phyloP scores from a whole-genome alignment of 2,797 vertebrate genomes.

The Hydrophis major region DNA sequence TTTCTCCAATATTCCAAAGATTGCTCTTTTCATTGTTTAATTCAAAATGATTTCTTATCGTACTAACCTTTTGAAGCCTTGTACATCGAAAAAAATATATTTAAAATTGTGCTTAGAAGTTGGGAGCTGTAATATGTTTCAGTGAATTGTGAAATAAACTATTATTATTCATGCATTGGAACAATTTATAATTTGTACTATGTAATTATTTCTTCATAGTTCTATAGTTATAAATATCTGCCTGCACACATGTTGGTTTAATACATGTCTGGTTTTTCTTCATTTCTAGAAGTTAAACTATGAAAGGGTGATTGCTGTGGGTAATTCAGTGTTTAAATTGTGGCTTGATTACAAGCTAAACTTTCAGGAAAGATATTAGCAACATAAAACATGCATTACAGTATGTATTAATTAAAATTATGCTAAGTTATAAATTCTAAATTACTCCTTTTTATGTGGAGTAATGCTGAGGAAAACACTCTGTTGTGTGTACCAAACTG shows the following conservation, averaged over 20 bases:
- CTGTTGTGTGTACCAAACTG: constrained; percentile 36
- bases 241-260: constrained; percentile 48
- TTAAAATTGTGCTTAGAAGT: constrained; percentile 69
- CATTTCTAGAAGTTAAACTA: constrained; percentile 59
- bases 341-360: constrained; percentile 60
- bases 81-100: constrained; percentile 66
- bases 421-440: constrained; percentile 37
- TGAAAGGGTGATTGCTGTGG: constrained; percentile 56
- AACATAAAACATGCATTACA: constrained; percentile 43
- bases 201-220: constrained; percentile 70
- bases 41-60: constrained; percentile 78
- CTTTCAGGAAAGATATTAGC: constrained; percentile 49
- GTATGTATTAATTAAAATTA: constrained; percentile 53
- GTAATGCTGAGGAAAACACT: constrained; percentile 41
- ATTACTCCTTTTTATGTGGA: constrained; percentile 33
- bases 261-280: constrained; percentile 62
- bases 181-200: constrained; percentile 64
- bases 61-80: constrained; percentile 68
- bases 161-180: constrained; percentile 62
- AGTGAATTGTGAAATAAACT: constrained; percentile 63
- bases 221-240: constrained; percentile 49
- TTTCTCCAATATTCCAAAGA: constrained; percentile 70
- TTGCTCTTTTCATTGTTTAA: constrained; percentile 76
- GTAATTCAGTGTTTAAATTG: constrained; percentile 71
- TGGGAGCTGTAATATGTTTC: constrained; percentile 57